Conservation (phyloP, 92 coral and sea anemone species). For the Porites cylindrica region DNA sequence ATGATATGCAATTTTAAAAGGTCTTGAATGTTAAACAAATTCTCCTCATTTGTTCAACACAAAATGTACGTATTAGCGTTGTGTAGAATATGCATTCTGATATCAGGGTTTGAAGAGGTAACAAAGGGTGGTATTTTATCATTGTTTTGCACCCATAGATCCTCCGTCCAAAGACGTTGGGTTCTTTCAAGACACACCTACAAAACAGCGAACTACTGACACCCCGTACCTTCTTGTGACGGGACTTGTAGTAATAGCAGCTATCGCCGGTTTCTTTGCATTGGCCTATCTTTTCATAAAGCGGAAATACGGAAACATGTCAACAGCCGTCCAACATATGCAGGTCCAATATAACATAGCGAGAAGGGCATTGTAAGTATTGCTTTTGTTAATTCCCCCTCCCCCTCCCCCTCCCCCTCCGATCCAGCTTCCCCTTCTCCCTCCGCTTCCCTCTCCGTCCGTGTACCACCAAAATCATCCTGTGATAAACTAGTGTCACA, state of each 20-base stretch:
- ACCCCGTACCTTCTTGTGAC: slow-evolving; percentile 42
- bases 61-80: too few relatives aligned
- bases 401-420: not conserved
- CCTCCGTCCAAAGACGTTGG: not conserved
- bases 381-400: not conserved
- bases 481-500: too few relatives aligned
- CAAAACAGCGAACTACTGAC: not conserved
- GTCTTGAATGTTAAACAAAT: too few relatives aligned
- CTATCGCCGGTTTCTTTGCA: slow-evolving; percentile 43
- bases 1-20: too few relatives aligned
- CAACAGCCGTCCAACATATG: slow-evolving; percentile 40
- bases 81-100: too few relatives aligned
- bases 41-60: too few relatives aligned
- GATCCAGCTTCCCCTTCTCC: not conserved
- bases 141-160: slow-evolving; percentile 7
- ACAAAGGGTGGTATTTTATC: too few relatives aligned
- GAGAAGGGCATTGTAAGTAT: slow-evolving; percentile 60
- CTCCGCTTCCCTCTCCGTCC: too few relatives aligned
- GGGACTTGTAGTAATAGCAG: slow-evolving; percentile 56
- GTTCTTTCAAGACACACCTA: not conserved
- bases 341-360: slow-evolving; percentile 66
- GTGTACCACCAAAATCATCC: too few relatives aligned
- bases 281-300: slow-evolving; percentile 65
- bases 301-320: slow-evolving; percentile 65
- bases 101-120: too few relatives aligned